Evolutionary conservation across 1,140 invertebrate genomes (phyloP), one percentile per base, ranked within the genome.

Genomic region (Ladona fulva): DNA sequence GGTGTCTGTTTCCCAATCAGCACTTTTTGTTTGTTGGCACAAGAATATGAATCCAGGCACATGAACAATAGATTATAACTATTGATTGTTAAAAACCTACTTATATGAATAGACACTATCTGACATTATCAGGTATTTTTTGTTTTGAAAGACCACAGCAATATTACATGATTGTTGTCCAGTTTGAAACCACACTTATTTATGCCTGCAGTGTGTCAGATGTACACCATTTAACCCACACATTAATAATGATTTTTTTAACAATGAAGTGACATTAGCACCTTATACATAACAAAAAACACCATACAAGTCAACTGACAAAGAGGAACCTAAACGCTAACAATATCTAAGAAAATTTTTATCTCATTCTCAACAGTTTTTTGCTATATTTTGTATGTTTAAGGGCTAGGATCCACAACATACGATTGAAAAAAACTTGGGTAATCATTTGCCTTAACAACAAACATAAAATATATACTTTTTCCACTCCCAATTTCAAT

Each of bases 261-360:
- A 81, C 80, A 81, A 80, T 81, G 79, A 81, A 80, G 80, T 80
- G 80, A 80, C 80, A 78, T 78, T 81, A 80, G 80, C 80, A 81
- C 80, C 80, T 80, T 80, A 79, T 81, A 81, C 80, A 79, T 79
- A 81, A 81, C 80, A 81, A 81, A 78, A 80, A 81, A 81, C 79
- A 80, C 80, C 77, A 77, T 59, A 80, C 76, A 78, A 79, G 80
- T 78, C 80, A 81, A 80, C 80, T 80, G 80, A 80, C 80, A 80
- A 22, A 19, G 79, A 80, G 80, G 79, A 80, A 79, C 76, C 74
- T 78, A 80, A 78, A 75, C 78, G 78, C 75, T 77, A 80, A 80
- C 74, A 78, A 52, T 52, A 42, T 76, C 76, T 24, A 42, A 42
- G 37, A 42, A 76, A 42, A 76, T 24, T 77, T 74, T 77, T 7